phyloP scores from a whole-genome alignment of 2,113 vertebrate genomes.

The Callopanchax toddi region DNA sequence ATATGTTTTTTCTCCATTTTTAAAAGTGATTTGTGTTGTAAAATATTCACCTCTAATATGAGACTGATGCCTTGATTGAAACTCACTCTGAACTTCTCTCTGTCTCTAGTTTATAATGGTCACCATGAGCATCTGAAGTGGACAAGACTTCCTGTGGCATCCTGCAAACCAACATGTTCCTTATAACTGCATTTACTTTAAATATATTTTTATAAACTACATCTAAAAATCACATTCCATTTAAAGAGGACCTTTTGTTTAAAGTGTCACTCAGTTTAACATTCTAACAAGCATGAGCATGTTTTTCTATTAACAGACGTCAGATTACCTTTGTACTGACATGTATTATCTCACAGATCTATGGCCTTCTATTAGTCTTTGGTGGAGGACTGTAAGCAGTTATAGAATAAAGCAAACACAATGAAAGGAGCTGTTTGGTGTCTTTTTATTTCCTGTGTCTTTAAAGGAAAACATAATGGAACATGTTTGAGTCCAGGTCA shows the following conservation, averaged over 20 bases:
- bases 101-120: conserved; percentile 76
- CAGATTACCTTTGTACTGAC: too few relatives aligned
- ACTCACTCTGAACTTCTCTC: neutral
- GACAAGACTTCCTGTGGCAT: neutral
- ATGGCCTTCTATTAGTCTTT: neutral
- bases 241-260: neutral
- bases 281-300: accelerated
- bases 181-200: neutral
- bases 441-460: accelerated
- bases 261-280: neutral
- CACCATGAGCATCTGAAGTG: conserved; percentile 74
- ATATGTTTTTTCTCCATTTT: neutral
- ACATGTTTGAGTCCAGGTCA: too few relatives aligned
- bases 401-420: neutral
- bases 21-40: neutral
- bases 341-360: neutral
- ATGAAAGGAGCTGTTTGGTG: neutral
- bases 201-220: neutral
- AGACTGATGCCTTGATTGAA: neutral
- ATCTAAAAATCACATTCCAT: conserved; percentile 27
- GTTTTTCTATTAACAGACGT: too few relatives aligned
- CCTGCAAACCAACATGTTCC: neutral
- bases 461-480: too few relatives aligned
- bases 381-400: neutral
- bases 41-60: neutral